A percentile compares a stretch with the other conserved stretches of the same genome.
phyloP scores from a whole-genome alignment of 2,888 invertebrate genomes.

The Augiades crinisus region DNA sequence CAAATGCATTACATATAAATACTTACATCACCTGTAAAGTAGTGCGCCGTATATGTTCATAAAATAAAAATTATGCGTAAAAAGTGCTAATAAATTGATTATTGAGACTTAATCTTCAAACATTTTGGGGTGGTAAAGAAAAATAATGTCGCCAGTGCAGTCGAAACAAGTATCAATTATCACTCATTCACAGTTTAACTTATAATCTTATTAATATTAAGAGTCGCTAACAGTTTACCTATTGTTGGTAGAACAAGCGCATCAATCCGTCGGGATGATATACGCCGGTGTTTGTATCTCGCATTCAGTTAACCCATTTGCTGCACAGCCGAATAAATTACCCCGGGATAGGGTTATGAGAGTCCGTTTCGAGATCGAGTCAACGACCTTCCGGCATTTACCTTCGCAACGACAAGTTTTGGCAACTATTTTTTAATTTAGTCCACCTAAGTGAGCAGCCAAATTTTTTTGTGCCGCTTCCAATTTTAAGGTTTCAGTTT shows the following conservation, averaged over 20 bases:
- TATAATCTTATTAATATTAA: too few relatives aligned
- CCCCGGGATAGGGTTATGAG: constrained; percentile 33
- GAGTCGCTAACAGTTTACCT: neutral
- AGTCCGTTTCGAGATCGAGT: constrained; percentile 14
- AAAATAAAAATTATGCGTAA: too few relatives aligned
- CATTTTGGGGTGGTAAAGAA: too few relatives aligned
- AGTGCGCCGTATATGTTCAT: too few relatives aligned
- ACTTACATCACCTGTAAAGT: too few relatives aligned
- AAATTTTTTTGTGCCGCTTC: neutral
- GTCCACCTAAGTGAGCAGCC: neutral
- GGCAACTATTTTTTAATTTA: neutral
- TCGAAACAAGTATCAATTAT: too few relatives aligned
- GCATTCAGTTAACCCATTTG: constrained; percentile 56
- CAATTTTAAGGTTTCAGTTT: neutral
- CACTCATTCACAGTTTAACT: too few relatives aligned
- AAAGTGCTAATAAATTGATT: too few relatives aligned
- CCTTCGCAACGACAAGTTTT: constrained; percentile 4
- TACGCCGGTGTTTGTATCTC: constrained; percentile 32
- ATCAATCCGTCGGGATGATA: constrained; percentile 38
- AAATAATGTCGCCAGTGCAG: too few relatives aligned
- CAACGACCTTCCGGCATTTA: constrained; percentile 20
- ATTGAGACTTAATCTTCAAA: too few relatives aligned
- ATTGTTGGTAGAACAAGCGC: constrained; percentile 10
- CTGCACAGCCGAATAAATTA: constrained; percentile 49
- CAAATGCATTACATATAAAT: too few relatives aligned